Base-by-base conservation (phyloP, 1,140 invertebrate species). In the Papilio aristodemus region DNA sequence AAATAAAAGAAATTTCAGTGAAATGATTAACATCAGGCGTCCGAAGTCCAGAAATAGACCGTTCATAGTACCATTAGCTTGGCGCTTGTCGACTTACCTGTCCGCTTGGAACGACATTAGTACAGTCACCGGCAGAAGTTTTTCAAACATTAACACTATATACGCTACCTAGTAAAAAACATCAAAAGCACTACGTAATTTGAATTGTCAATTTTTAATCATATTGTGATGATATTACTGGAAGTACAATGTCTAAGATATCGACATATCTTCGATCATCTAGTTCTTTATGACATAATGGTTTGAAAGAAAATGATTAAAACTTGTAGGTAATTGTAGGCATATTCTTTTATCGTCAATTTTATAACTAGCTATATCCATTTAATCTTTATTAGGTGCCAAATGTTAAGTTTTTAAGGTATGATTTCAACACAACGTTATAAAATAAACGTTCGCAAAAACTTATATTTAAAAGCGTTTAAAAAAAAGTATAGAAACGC, bases 11-110 rank as follows among this genome's bases (percentile, higher is more conserved):
- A 58, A n/a, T 58, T 58, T 36, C n/a, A 58, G 27, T 25, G 57
- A 36, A 58, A 32, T 58, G 22, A 58, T 58, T 14, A 58, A 36
- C 32, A 62, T 63, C 58, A 43, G 13, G 58, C 17, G 59, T 39
- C 37, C 67, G 66, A 69, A 14, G 59, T 19, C 46, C 64, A 68
- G 36, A 58, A 75, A 71, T 79, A 76, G 71, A 71, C 57, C 74
- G 67, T 78, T 77, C 68, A 68, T 67, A 72, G 63, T 50, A 58
- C 68, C 71, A 73, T 74, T 73, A 72, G 70, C 69, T 73, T 71
- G 59, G 60, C 71, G 54, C 62, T 37, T 19, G 59, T 62, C 17
- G 70, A 58, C 70, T 73, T 75, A 75, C 72, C 75, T 77, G 77
- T 75, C 75, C 69, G 57, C 17, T 60, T 43, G 14, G 38, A 70